Evolutionary conservation across 1,140 invertebrate genomes (phyloP).

Genomic region (Lineus longissimus): DNA sequence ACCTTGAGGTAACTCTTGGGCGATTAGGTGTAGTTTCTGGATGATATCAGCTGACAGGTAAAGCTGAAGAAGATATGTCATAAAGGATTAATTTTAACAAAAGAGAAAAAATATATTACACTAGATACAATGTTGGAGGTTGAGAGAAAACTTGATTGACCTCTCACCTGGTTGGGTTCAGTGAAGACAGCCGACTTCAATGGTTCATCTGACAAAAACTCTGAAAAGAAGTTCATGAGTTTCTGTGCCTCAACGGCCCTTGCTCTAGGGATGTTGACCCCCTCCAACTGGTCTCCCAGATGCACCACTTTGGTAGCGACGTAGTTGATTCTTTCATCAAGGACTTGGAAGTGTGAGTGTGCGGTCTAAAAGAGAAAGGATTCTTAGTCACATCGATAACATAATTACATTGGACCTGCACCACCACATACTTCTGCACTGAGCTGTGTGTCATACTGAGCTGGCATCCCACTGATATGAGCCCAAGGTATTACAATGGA

Average conservation of each 20-base stretch:
- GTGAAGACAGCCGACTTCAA: slow-evolving; percentile 81
- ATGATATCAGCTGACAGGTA: slow-evolving; percentile 98
- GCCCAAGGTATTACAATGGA: too few species aligned
- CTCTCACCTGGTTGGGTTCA: slow-evolving; percentile 72
- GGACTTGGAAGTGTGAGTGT: slow-evolving; percentile 81
- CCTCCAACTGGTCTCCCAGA: slow-evolving; percentile 94
- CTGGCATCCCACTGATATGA: too few species aligned
- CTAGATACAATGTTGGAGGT: background rate
- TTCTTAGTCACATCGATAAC: background rate
- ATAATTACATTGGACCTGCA: too few species aligned
- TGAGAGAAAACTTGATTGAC: too few species aligned
- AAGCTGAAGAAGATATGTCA: slow-evolving; percentile 59
- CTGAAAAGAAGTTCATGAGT: slow-evolving; percentile 87
- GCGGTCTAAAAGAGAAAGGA: slow-evolving; percentile 62
- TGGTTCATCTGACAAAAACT: slow-evolving; percentile 84
- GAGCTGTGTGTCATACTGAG: too few species aligned
- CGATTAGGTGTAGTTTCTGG: slow-evolving; percentile 91
- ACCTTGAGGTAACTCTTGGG: slow-evolving; percentile 76
- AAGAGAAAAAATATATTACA: slow-evolving; percentile 3
- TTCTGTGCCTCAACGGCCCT: slow-evolving; percentile 91
- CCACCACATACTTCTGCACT: too few species aligned
- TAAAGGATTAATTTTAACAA: background rate
- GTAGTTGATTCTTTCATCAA: slow-evolving; percentile 93
- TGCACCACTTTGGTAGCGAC: slow-evolving; percentile 97
- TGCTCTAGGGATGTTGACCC: slow-evolving; percentile 89